phyloP scores from a whole-genome alignment of 2,113 vertebrate genomes.

The Lophius piscatorius region DNA sequence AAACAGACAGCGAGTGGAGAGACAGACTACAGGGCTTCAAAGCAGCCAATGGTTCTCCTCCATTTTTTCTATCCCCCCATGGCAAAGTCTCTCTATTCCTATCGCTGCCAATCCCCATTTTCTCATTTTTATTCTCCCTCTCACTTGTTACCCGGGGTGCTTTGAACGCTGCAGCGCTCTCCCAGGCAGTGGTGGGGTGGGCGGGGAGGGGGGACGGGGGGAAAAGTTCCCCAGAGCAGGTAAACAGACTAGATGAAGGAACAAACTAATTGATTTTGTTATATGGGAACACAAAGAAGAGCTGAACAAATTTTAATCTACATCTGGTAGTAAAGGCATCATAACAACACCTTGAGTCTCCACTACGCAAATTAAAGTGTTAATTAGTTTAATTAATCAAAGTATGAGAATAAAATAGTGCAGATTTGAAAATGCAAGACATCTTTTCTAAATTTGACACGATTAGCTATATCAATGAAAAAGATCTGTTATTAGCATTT shows the following conservation, averaged over 20 bases:
- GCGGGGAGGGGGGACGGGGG: conserved; percentile 13
- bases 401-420: too few species aligned
- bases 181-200: not conserved
- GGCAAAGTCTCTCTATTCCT: conserved; percentile 20
- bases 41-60: conserved; percentile 37
- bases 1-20: conserved; percentile 35
- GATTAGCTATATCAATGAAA: too few species aligned
- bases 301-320: not conserved
- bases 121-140: not conserved
- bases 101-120: not conserved
- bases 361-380: not conserved
- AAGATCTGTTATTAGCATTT: too few species aligned
- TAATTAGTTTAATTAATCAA: too few species aligned
- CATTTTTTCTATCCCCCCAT: conserved; percentile 40
- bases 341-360: not conserved
- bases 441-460: too few species aligned
- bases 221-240: conserved; percentile 43
- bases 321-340: not conserved
- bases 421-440: too few species aligned
- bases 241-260: conserved; percentile 27
- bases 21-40: conserved; percentile 50
- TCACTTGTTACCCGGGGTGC: conserved; percentile 19
- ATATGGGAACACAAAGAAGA: conserved; percentile 3
- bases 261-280: conserved; percentile 43
- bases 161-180: conserved; percentile 34